phyloP scores from a whole-genome alignment of 2,113 vertebrate species.

The Cricetomys ansorgei region DNA sequence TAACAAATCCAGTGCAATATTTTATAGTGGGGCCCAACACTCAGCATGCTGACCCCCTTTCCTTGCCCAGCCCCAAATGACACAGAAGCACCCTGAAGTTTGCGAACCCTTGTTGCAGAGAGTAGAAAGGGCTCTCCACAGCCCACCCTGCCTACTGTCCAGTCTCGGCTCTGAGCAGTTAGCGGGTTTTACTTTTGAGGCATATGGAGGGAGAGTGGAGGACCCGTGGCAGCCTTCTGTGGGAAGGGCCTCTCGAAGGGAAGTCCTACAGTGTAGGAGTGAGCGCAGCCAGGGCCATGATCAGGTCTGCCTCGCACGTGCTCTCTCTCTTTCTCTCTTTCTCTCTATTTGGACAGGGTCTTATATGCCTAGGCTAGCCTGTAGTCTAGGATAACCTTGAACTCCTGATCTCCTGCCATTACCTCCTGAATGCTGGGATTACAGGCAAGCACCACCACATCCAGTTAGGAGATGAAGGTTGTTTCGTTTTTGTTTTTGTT shows the following conservation, averaged over 20 bases:
- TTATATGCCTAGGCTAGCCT: too few species aligned
- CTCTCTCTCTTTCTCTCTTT: too few species aligned
- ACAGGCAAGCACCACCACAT: too few species aligned
- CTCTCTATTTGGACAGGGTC: not conserved
- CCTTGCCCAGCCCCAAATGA: accelerated
- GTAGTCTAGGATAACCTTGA: too few species aligned
- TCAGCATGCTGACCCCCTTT: not conserved
- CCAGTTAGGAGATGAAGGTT: too few species aligned
- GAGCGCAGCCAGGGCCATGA: not conserved
- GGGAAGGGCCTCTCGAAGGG: not conserved
- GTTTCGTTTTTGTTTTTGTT: too few species aligned
- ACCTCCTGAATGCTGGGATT: too few species aligned
- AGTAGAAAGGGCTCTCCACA: not conserved
- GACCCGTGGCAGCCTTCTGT: accelerated
- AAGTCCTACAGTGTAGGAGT: not conserved
- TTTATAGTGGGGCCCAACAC: not conserved
- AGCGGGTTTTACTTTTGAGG: not conserved
- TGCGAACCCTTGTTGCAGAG: not conserved
- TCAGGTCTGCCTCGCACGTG: too few species aligned
- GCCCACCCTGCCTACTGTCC: accelerated
- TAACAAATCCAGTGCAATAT: not conserved
- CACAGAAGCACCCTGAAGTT: not conserved
- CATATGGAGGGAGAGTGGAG: not conserved
- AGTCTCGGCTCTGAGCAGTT: not conserved
- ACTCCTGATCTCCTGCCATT: too few species aligned